A percentile compares a stretch with the other conserved stretches of the same genome.
Conservation (phyloP, 1,140 invertebrate genomes). For the Temnothorax curvispinosus region DNA sequence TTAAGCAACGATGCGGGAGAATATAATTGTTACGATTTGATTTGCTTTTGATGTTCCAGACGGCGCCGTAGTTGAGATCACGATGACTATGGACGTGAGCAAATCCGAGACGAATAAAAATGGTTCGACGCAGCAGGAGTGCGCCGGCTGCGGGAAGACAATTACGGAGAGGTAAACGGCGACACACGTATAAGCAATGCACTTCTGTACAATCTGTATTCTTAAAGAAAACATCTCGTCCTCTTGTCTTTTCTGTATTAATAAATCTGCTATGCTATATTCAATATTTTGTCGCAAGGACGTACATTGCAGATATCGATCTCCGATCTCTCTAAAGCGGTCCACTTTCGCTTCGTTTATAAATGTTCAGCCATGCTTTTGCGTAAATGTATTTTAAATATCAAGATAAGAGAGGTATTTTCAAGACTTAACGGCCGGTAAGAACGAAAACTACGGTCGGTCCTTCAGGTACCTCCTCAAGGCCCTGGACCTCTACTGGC, state of each 20-base stretch:
- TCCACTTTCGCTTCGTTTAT: background rate
- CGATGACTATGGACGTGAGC: slow-evolving; percentile 91
- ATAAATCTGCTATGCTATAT: background rate
- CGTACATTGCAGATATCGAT: background rate
- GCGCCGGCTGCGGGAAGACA: slow-evolving; percentile 94
- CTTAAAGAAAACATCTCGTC: background rate
- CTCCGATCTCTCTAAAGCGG: background rate
- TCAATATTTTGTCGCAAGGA: background rate
- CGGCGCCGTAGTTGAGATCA: slow-evolving; percentile 84
- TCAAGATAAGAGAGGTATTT: slow-evolving; percentile 29
- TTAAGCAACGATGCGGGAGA: background rate
- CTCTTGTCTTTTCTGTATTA: background rate
- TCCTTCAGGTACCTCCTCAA: slow-evolving; percentile 89
- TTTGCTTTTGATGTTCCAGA: slow-evolving; percentile 78
- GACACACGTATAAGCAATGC: background rate
- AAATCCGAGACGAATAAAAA: slow-evolving; percentile 88
- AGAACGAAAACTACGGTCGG: slow-evolving; percentile 73
- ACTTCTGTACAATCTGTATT: background rate
- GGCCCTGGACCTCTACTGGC: slow-evolving; percentile 97
- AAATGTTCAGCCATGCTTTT: background rate
- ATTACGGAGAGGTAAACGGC: slow-evolving; percentile 91
- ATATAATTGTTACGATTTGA: slow-evolving; percentile 8
- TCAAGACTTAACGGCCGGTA: slow-evolving; percentile 64
- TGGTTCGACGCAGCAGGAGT: slow-evolving; percentile 89
- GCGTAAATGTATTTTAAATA: slow-evolving; percentile 10